These are phyloP conservation scores for Sinocyclocheilus maitianheensis DNA, from an alignment of 2,113 vertebrate genomes.

Conservation along the genomic window DNA sequence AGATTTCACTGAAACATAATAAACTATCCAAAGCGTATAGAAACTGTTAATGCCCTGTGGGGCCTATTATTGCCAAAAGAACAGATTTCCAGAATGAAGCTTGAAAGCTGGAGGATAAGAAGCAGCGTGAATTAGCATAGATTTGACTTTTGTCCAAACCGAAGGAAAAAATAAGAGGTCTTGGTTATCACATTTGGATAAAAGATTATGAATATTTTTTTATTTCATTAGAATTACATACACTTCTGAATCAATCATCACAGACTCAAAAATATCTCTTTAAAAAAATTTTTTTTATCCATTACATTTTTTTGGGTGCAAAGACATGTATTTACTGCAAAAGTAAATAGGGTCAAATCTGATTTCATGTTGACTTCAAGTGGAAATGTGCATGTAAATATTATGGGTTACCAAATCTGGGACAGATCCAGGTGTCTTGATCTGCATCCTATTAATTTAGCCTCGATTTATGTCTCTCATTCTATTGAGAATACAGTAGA, in stretches of 20 bases:
- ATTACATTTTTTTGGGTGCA: background rate
- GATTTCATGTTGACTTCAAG: background rate
- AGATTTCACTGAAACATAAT: slow-evolving; percentile 17
- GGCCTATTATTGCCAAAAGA: background rate
- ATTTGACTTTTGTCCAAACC: background rate
- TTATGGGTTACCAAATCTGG: background rate
- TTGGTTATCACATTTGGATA: background rate
- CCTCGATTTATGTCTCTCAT: background rate
- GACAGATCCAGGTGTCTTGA: background rate
- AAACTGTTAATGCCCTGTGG: background rate
- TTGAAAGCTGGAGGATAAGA: slow-evolving; percentile 4
- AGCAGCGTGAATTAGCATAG: background rate
- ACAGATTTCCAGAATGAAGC: background rate
- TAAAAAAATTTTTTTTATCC: background rate
- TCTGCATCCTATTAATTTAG: slow-evolving; percentile 11
- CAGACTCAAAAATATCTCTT: background rate
- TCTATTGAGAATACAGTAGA: background rate
- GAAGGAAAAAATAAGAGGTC: background rate
- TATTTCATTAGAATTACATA: background rate
- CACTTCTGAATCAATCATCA: background rate
- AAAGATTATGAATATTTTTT: background rate
- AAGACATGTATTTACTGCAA: too few species aligned
- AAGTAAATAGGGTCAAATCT: background rate
- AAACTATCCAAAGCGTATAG: background rate
- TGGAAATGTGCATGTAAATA: background rate